These are phyloP conservation scores for Trochalopteron elliotii DNA, from an alignment of 2,113 vertebrate species.

Conservation along the genomic window DNA sequence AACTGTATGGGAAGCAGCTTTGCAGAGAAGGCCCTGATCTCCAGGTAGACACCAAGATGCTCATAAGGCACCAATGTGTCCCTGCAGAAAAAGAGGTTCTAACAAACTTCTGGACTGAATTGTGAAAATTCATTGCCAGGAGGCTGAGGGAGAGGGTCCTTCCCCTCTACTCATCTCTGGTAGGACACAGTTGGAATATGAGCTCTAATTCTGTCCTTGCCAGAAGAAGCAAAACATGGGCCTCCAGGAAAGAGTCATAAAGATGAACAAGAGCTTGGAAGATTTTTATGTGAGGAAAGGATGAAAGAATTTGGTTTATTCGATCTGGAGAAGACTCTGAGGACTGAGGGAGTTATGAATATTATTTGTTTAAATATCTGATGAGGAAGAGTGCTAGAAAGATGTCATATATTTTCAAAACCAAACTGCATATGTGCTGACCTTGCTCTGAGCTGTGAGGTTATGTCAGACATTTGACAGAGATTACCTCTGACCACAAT, in stretches of 20 bases:
- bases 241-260: background rate
- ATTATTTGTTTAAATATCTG: background rate
- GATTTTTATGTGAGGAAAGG: background rate
- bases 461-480: background rate
- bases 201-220: background rate
- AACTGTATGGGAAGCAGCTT: background rate
- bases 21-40: background rate
- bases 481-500: background rate
- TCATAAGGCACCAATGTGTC: too few species aligned
- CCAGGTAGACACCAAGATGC: background rate
- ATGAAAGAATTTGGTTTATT: background rate
- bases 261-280: background rate
- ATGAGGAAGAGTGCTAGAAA: background rate
- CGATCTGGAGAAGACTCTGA: background rate
- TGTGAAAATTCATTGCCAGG: background rate
- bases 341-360: background rate
- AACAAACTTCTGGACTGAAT: background rate
- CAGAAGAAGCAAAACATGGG: background rate
- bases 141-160: background rate
- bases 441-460: background rate
- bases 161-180: background rate
- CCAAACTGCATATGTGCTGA: fast-evolving
- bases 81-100: background rate
- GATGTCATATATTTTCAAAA: background rate
- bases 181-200: background rate